Percentiles rank a stretch among this genome's conserved stretches.
Conservation (phyloP, 2,797 vertebrate species). For the Molothrus aeneus region DNA sequence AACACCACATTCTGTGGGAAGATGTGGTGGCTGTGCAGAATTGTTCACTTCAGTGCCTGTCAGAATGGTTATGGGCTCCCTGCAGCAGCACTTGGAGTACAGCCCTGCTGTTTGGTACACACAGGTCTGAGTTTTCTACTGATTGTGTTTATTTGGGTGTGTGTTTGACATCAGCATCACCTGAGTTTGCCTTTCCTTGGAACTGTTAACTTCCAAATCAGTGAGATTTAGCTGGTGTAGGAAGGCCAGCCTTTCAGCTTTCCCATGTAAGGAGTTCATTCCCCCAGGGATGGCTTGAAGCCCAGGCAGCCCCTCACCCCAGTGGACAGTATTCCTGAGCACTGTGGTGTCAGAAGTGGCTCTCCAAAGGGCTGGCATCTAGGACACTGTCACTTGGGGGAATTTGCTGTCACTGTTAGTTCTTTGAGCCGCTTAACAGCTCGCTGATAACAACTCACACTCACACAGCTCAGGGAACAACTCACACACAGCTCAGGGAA, state of each 20-base stretch:
- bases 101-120: not conserved
- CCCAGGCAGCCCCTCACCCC: not conserved
- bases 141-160: not conserved
- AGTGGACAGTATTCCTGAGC: not conserved
- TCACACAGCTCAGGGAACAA: too few relatives aligned
- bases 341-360: not conserved
- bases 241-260: not conserved
- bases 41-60: not conserved
- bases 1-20: not conserved
- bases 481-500: too few relatives aligned
- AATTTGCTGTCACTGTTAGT: not conserved
- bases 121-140: not conserved
- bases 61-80: not conserved
- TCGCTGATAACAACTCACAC: not conserved
- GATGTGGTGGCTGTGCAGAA: rapidly evolving
- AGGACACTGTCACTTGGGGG: not conserved
- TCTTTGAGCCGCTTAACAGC: not conserved
- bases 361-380: not conserved
- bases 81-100: not conserved
- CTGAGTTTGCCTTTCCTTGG: not conserved
- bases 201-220: not conserved
- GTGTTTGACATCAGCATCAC: not conserved
- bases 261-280: not conserved
- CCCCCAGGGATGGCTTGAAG: not conserved
- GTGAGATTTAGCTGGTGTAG: not conserved